phyloP scores from a whole-genome alignment of 2,888 invertebrate genomes.

The Trichogramma dendrolimi region DNA sequence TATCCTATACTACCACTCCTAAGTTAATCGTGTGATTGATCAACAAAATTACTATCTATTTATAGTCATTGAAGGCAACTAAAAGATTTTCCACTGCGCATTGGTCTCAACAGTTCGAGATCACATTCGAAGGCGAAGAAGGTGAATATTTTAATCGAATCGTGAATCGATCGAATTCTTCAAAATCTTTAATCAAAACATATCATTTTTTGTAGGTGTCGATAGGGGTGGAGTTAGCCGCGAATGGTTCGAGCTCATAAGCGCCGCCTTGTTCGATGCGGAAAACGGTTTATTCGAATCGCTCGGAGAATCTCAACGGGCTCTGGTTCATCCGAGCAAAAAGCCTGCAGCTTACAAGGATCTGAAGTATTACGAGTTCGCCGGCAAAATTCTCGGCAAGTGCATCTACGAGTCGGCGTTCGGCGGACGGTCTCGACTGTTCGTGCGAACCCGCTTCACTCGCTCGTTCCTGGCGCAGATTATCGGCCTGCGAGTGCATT shows the following conservation, averaged over 20 bases:
- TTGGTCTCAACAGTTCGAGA: slow-evolving; percentile 93
- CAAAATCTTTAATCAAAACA: background rate
- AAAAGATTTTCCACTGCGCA: slow-evolving; percentile 81
- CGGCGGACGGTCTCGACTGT: slow-evolving; percentile 82
- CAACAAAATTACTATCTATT: slow-evolving; percentile 27
- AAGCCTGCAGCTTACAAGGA: slow-evolving; percentile 71
- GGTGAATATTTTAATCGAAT: slow-evolving; percentile 54
- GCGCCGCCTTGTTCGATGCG: slow-evolving; percentile 81
- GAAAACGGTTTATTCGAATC: slow-evolving; percentile 77
- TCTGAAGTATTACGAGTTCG: slow-evolving; percentile 86
- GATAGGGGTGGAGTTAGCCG: slow-evolving; percentile 92
- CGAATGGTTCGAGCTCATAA: slow-evolving; percentile 92
- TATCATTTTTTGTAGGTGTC: slow-evolving; percentile 59
- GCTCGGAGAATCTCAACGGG: slow-evolving; percentile 81
- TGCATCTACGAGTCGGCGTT: slow-evolving; percentile 90
- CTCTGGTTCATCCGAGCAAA: slow-evolving; percentile 85
- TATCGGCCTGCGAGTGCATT: slow-evolving; percentile 87
- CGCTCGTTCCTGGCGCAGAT: slow-evolving; percentile 91
- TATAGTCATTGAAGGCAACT: slow-evolving; percentile 75
- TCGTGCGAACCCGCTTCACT: slow-evolving; percentile 85
- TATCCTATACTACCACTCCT: background rate
- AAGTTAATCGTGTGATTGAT: background rate
- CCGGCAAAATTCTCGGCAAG: slow-evolving; percentile 90
- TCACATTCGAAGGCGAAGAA: slow-evolving; percentile 90
- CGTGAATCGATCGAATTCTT: background rate